Evolutionary conservation across 2,113 vertebrate genomes (phyloP), one percentile per base, ranked within the genome.

Genomic region (Ammodytes marinus): DNA sequence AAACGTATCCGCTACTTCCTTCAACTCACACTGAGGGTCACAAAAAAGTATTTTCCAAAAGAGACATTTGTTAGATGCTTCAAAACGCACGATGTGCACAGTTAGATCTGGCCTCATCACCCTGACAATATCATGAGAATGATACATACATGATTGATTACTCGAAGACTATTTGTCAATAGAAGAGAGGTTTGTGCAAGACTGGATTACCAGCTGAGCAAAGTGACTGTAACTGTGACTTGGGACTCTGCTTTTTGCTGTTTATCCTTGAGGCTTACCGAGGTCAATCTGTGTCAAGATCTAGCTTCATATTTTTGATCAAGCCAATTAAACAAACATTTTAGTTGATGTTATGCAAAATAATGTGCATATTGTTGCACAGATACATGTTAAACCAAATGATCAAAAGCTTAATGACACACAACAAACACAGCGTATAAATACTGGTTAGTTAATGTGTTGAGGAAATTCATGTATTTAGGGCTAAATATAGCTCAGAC

Each of bases 1-100:
- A 13, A 82, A 84, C 19, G 19, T 12, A 54, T 69, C 49, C 12
- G 66, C 78, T 60, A 79, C 66, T 57, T 57, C 42, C 27, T 9
- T 12, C 15, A 27, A 2, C 40, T 54, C 40, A 11, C 57, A 14
- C 3, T 7, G 40, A 69, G n/a, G 57, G 6, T 54, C 43, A 14
- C 65, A 17, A 12, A 27, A 15, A 46, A 53, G 14, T 6, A 2
- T 37, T 42, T 64, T 64, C 46, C 49, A 43, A 68, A 71, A 58
- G 39, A 15, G 8, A 42, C 6, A 53, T 73, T 58, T 37, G 39
- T 8, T 8, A 11, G 37, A 59, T 53, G 64, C 13, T 9, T 65
- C 47, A 14, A 64, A 49, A 73, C 19, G 39, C 42, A 37, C 39
- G 69, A 19, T 42, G 3, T 15, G 46, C 59, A 3, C n/a, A 45